Percentiles rank a stretch among this genome's conserved stretches.
Evolutionary conservation across 1,140 invertebrate species (phyloP).

Genomic region (Zaprionus capensis): DNA sequence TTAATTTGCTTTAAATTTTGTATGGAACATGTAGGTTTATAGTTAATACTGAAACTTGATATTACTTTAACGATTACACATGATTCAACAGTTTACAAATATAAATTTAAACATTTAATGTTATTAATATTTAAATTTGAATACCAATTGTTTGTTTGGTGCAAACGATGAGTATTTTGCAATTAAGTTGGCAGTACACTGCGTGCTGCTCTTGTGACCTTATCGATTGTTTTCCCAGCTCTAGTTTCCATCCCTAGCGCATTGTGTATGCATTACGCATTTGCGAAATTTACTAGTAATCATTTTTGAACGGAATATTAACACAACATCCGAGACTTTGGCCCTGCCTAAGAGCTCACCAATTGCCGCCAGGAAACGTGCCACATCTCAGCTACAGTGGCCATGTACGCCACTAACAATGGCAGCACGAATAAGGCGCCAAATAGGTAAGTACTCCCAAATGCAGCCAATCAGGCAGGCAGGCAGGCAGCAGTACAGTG

Average conservation of each 20-base stretch:
- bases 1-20: too few species aligned
- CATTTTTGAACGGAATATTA: conserved; percentile 47
- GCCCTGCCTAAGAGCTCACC: conserved; percentile 15
- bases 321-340: conserved; percentile 26
- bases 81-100: too few species aligned
- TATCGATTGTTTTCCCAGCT: conserved; percentile 41
- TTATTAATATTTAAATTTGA: not conserved
- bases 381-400: conserved; percentile 40
- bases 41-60: too few species aligned
- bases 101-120: too few species aligned
- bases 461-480: not conserved
- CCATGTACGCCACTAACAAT: conserved; percentile 78
- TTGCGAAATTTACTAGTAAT: conserved; percentile 56
- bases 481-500: conserved; percentile 46
- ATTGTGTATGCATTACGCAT: conserved; percentile 73
- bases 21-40: too few species aligned
- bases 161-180: not conserved
- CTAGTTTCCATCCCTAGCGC: conserved; percentile 43
- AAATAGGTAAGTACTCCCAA: conserved; percentile 64
- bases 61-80: too few species aligned
- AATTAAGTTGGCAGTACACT: conserved; percentile 15
- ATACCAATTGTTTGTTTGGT: conserved; percentile 1
- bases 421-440: conserved; percentile 73
- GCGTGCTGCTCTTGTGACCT: conserved; percentile 1
- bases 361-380: conserved; percentile 36